Conservation (phyloP, 2,888 invertebrate species). For the Troides aeacus region DNA sequence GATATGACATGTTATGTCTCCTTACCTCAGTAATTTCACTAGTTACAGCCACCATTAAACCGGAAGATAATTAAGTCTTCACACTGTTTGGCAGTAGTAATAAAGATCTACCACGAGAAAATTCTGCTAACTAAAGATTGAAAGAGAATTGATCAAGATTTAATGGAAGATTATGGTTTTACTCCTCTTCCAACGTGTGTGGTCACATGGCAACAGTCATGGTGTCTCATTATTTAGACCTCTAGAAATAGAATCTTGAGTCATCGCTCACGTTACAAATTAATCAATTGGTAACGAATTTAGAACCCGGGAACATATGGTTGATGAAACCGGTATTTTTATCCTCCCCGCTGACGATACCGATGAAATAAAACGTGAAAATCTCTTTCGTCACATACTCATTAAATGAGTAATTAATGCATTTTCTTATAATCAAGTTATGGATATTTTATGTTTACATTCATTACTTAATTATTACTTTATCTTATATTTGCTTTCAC, state of each 20-base stretch:
- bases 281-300: conserved; percentile 1
- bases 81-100: too few relatives aligned
- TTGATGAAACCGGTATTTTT: not conserved
- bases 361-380: not conserved
- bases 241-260: not conserved
- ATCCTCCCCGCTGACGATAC: not conserved
- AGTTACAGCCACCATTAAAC: too few relatives aligned
- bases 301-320: not conserved
- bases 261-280: not conserved
- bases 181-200: too few relatives aligned
- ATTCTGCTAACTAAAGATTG: too few relatives aligned
- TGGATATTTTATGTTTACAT: not conserved
- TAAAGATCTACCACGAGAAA: too few relatives aligned
- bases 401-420: not conserved
- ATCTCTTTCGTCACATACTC: not conserved
- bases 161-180: too few relatives aligned
- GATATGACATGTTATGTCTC: too few relatives aligned
- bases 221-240: not conserved
- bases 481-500: not conserved
- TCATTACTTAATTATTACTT: not conserved
- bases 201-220: too few relatives aligned
- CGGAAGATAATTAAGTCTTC: too few relatives aligned
- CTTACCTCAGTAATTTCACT: too few relatives aligned
- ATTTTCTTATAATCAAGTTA: not conserved
- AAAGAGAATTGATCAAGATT: too few relatives aligned